phyloP scores from a whole-genome alignment of 2,888 invertebrate genomes.

The Ochlodes sylvanus region DNA sequence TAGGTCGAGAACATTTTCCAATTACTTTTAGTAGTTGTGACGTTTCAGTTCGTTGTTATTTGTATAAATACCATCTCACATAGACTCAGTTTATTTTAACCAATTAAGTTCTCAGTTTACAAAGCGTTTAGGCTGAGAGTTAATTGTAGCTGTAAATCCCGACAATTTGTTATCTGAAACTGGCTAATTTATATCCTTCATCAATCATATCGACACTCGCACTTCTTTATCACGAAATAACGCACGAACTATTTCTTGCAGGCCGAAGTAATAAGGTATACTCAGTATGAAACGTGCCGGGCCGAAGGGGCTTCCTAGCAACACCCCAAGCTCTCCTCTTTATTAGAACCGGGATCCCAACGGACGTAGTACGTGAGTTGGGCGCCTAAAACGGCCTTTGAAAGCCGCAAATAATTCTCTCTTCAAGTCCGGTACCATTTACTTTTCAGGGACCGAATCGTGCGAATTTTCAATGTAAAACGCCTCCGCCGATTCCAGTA shows the following conservation, averaged over 20 bases:
- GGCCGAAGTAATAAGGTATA: slow-evolving; percentile 22
- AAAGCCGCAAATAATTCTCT: slow-evolving; percentile 38
- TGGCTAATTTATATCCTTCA: slow-evolving; percentile 18
- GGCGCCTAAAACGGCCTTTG: slow-evolving; percentile 31
- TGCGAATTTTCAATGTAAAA: slow-evolving; percentile 31
- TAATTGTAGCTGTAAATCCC: background rate
- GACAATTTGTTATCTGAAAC: background rate
- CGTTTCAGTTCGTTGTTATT: no score
- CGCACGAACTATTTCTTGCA: slow-evolving; percentile 21
- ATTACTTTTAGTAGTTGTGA: no score
- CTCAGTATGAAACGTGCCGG: slow-evolving; percentile 32
- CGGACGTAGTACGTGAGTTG: slow-evolving; percentile 32
- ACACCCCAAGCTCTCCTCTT: slow-evolving; percentile 30
- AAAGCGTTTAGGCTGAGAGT: no score
- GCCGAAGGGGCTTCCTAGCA: slow-evolving; percentile 18
- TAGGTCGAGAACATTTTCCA: no score
- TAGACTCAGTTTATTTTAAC: no score
- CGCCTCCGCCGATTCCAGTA: slow-evolving; percentile 13
- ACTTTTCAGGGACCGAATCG: slow-evolving; percentile 33
- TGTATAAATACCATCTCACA: no score
- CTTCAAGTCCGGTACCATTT: slow-evolving; percentile 29
- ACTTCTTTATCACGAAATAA: slow-evolving; percentile 27
- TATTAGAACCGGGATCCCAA: slow-evolving; percentile 33
- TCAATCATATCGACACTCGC: slow-evolving; percentile 22
- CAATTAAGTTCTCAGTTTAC: no score